Base-by-base conservation (phyloP, 2,797 vertebrate genomes). In the Anniella stebbinsi region DNA sequence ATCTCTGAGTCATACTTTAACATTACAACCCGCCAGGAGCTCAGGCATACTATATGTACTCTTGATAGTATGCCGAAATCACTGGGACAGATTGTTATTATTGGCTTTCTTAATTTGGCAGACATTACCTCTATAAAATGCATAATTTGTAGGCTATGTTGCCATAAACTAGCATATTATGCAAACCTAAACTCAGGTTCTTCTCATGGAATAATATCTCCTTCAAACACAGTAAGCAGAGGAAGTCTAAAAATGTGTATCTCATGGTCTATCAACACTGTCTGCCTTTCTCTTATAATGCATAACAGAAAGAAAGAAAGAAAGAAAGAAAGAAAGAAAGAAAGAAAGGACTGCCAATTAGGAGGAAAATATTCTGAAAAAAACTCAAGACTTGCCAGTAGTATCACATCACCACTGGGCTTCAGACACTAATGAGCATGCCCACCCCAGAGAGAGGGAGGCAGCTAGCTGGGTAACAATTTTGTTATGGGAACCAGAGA, bases 351-450 rank as follows among this genome's bases (percentile, higher is more conserved):
- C 6, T 41, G 23, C 57, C 38, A 21, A 69, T 23, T 67, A 87
- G n/a, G 30, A 80, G 28, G 72, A 86, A 86, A 76, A 86, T 86
- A 76, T 63, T 63, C 54, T 86, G 70, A 33, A 38, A 36, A n/a
- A 36, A 69, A 15, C 38, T 48, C 51, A 76, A 25, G 60, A 66
- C 30, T 87, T 76, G 38, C 60, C 86, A 67, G 45, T 28, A 36
- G 18, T 80, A 69, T 78, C 18, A 80, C 66, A 80, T 87, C 86
- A 88, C 28, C 77, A 51, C 12, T 70, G 33, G 66, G 4, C 23
- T 48, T 88, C 63, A 69, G 77, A 88, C 28, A 54, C 23, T n/a
- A 80, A 54, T 36, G 33, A 78, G 1, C 45, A 69, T 38, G 76
- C 33, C 75, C 86, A 80, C 12, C 73, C 2, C 38, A 17, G 33